Evolutionary conservation across 2,113 vertebrate genomes (phyloP), one percentile per base, ranked within the genome.

Genomic region (Gallinago paraguaiae): DNA sequence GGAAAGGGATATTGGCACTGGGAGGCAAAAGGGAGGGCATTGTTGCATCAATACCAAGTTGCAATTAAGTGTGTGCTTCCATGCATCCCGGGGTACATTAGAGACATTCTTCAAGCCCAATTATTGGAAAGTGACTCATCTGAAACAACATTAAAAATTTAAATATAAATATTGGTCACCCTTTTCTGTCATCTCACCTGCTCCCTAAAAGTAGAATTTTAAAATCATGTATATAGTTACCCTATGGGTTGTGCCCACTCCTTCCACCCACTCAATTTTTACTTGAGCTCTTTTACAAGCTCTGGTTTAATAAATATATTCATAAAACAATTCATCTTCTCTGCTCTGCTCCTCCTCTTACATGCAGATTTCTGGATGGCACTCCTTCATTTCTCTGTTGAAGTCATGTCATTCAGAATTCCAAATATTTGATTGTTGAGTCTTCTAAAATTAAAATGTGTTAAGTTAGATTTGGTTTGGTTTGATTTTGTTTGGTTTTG

Each of bases 271-370:
- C 33, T 72, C n/a, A 11, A 91, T 56, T 82, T 92, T 92, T 79
- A 83, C 27, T 45, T 77, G 50, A 82, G 59, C 9, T 86, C 23
- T 76, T 80, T 82, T 39, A 54, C 69, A 86, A 87, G 30, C 31
- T 93, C 61, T 90, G 22, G 5, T 69, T 82, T 76, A 89, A 89
- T 64, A 95, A 96, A 92, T 53, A 68, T 11, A 67, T 78, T 60
- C 27, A 86, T 41, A 75, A 84, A 80, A 81, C 39, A 81, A 83
- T 59, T 69, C 15, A 54, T 51, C 20, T 59, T 88, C 60, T 35
- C 33, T 77, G 14, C 30, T 86, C 27, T 79, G 17, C 17, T 76
- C 5, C 54, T 76, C 51, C n/a, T 93, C 50, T 69, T 76, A 57
- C 1, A 2, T 67, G 37, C 31, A 69, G 13, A 63, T 93, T 51